These are phyloP conservation scores for Brachirus orientalis DNA, from an alignment of 2,113 vertebrate species.

Conservation along the genomic window DNA sequence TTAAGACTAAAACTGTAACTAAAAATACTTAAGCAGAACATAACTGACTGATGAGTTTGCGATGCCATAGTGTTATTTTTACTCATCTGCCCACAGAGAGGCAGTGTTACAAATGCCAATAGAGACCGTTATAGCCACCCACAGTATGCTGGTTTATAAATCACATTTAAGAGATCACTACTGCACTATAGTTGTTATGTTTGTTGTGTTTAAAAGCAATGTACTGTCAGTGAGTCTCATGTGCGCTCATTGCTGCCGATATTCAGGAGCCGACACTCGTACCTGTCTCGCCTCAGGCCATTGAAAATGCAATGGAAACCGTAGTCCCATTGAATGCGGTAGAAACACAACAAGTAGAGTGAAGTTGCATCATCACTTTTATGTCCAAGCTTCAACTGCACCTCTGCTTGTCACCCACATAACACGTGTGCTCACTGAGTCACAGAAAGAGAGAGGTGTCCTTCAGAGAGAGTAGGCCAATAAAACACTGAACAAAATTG, in stretches of 20 bases:
- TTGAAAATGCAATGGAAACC: conserved; percentile 35
- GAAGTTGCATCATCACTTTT: conserved; percentile 58
- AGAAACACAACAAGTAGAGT: conserved; percentile 38
- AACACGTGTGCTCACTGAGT: conserved; percentile 66
- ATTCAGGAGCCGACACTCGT: conserved; percentile 14
- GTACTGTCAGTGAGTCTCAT: background rate
- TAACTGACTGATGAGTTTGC: background rate
- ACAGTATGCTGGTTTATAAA: background rate
- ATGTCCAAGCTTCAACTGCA: conserved; percentile 34
- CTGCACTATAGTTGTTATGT: background rate
- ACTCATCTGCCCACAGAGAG: conserved; percentile 10
- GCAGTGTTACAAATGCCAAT: background rate
- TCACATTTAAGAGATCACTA: background rate
- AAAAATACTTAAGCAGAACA: background rate
- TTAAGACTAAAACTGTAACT: conserved; percentile 8
- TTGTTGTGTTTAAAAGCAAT: too few species aligned
- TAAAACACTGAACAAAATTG: too few species aligned
- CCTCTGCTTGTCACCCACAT: conserved; percentile 50
- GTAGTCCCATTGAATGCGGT: conserved; percentile 7
- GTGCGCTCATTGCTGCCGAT: background rate
- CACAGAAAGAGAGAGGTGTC: conserved; percentile 35
- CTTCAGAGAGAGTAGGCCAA: conserved; percentile 16
- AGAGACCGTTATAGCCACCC: background rate
- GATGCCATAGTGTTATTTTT: conserved; percentile 11
- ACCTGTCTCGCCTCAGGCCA: conserved; percentile 14